Evolutionary conservation across 2,888 invertebrate species (phyloP), one percentile per base, ranked within the genome.

Genomic region (Leucania comma): DNA sequence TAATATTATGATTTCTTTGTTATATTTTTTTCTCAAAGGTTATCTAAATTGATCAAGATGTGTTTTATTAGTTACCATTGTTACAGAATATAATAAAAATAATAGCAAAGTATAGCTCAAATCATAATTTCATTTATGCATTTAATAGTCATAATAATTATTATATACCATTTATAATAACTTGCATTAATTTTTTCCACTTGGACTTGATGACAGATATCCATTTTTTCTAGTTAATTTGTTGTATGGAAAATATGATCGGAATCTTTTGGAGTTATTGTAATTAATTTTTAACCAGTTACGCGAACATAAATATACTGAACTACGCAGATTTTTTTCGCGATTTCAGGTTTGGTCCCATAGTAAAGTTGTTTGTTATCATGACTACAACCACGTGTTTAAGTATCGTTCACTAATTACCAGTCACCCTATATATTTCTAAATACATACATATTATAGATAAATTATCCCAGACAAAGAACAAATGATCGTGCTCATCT

Each of bases 171-270:
- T 12, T 17, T 58, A 29, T 26, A 35, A 54, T 48, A 46, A 59
- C 46, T 51, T 26, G 22, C 0, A 26, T 24, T 29, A 24, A 1
- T 65, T 48, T 67, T 53, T 54, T 53, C 4, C 10, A 12, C 1
- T 4, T 46, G 10, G 6, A 46, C 20, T 38, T 60, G 48, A 60
- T 12, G 56, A 46, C 60, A n/a, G 4, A 17, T n/a, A n/a, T n/a
- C n/a, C 2, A 29, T 76, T 42, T 53, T 0, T 75, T 67, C 42
- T 10, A 76, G 42, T 22, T 32, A 32, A 32, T 54, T 42, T n/a
- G 1, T 38, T 56, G 9, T 22, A n/a, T 32, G 5, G 9, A 26
- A 70, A 3, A 0, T 3, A 57, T 57, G 56, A 46, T 50, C 9
- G 50, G 42, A 35, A 56, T 22, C 1, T 17, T 56, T 77, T 60